Percentiles rank a stretch among this genome's conserved stretches.
Conservation (phyloP, 2,113 vertebrate species). For the Amazona vittata region DNA sequence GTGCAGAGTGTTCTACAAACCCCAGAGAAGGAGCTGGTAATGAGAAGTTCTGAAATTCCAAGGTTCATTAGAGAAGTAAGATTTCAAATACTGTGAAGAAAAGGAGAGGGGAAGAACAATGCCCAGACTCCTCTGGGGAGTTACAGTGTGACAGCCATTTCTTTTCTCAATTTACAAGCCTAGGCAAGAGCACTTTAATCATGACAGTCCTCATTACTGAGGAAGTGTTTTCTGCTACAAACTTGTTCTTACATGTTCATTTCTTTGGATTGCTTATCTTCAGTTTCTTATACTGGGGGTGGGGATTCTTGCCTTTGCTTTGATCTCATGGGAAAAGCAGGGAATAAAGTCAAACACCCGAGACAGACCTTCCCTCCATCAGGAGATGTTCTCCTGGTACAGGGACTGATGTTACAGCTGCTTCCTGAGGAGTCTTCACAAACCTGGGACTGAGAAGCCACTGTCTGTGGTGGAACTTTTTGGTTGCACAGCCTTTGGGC, state of each 20-base stretch:
- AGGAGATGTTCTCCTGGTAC: not conserved
- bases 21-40: not conserved
- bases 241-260: not conserved
- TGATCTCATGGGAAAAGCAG: not conserved
- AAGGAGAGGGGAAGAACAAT: not conserved
- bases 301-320: not conserved
- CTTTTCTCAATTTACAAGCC: not conserved
- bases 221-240: not conserved
- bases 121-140: not conserved
- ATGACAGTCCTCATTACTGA: not conserved
- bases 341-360: not conserved
- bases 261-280: not conserved
- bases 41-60: not conserved
- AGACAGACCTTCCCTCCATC: not conserved
- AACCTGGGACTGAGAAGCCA: not conserved
- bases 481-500: not conserved
- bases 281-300: not conserved
- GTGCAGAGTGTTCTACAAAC: not conserved
- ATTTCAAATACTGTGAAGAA: not conserved
- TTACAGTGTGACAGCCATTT: not conserved
- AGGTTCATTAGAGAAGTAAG: not conserved
- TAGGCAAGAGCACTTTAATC: not conserved
- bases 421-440: not conserved
- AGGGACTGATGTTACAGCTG: not conserved
- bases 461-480: not conserved